Evolutionary conservation across 2,797 vertebrate genomes (phyloP), one percentile per base, ranked within the genome.

Genomic region (Bradypodion ventrale): DNA sequence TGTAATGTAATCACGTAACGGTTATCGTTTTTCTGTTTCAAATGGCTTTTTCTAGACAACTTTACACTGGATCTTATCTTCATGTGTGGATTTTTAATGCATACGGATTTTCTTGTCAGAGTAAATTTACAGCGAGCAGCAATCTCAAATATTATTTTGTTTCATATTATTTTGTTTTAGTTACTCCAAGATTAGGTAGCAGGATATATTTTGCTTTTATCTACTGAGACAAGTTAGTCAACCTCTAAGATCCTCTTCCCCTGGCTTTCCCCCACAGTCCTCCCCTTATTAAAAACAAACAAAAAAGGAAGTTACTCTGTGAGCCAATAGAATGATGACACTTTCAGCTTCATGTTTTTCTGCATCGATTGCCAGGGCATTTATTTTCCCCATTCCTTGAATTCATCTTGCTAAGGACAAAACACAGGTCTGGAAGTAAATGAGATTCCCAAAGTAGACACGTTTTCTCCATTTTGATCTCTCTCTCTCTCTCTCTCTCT

Each of bases 401-500:
- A 77, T 86, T 89, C 87, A 80, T 60, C 87, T 6, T 7, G 56
- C 27, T 21, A 80, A 35, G 77, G 10, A 42, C 40, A 86, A 90
- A 23, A 40, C 37, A 29, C 83, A 46, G 73, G 0, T 79, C 35
- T 79, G 0, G 0, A 62, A 78, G 37, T 77, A 70, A 84, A 69
- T 65, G 0, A 76, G 89, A 75, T 78, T 83, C 56, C 74, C 62
- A 90, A 83, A 88, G 84, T 21, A 23, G 12, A 82, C 79, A 85
- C 49, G 88, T 76, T 79, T 65, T 72, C 84, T 72, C 60, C 89
- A 85, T 68, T 84, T 87, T 89, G 75, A 75, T 87, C 46, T 46
- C 16, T 92, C 83, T 79, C 32, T 82, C 83, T 70, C 81, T 60
- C 75, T 1, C 77, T 60, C 37, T 2, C 77, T 77, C 63, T 5